These are phyloP conservation scores for Meandrina meandrites DNA, from an alignment of 92 coral and sea anemone species.

Conservation along the genomic window DNA sequence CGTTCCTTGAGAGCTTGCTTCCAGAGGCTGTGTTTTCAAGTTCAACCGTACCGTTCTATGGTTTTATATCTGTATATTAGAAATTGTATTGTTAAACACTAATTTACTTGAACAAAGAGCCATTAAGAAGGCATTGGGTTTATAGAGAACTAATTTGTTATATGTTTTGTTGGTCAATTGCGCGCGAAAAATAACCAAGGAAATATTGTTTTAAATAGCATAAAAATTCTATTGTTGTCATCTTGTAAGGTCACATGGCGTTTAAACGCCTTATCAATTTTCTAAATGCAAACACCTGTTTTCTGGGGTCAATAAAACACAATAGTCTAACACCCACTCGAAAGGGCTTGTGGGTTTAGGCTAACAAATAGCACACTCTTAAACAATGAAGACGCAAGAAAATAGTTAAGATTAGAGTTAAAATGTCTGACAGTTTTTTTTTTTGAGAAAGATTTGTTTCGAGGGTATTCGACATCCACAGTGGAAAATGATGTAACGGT, in stretches of 20 bases:
- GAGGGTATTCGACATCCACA: neutral
- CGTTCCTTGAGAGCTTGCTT: neutral
- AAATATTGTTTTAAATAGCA: neutral
- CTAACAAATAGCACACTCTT: neutral
- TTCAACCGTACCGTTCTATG: neutral
- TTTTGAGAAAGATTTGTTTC: neutral
- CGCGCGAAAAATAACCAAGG: neutral
- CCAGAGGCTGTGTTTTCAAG: neutral
- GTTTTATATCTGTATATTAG: neutral
- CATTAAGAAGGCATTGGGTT: neutral
- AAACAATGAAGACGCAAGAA: neutral
- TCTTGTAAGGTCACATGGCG: constrained; percentile 5
- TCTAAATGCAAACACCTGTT: constrained; percentile 17
- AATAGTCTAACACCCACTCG: neutral
- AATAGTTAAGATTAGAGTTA: neutral
- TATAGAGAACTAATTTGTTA: neutral
- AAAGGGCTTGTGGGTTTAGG: neutral
- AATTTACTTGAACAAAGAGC: neutral
- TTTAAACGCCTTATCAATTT: neutral
- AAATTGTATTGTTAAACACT: neutral
- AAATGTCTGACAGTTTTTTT: neutral
- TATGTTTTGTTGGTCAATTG: neutral
- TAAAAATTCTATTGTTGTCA: neutral
- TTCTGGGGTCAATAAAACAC: constrained; percentile 3
- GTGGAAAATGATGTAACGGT: constrained; percentile 29